Percentiles rank a stretch among this genome's conserved stretches.
Evolutionary conservation across 2,888 invertebrate species (phyloP).

Genomic region (Calameuta filiformis): DNA sequence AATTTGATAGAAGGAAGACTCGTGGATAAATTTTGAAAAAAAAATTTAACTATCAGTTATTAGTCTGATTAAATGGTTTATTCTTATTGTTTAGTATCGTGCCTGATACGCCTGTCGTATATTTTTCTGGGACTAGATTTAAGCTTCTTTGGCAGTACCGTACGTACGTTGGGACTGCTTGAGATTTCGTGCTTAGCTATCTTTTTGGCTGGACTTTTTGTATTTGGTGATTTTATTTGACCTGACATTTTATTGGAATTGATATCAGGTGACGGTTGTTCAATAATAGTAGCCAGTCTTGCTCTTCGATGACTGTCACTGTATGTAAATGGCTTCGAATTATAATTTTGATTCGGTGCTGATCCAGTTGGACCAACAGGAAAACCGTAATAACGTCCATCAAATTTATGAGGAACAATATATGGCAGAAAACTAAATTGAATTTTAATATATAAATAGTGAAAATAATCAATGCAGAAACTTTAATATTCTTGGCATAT

Average conservation of each 20-base stretch:
- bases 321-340: conserved; percentile 18
- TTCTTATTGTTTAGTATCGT: conserved; percentile 8
- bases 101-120: conserved; percentile 23
- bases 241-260: background rate
- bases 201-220: conserved; percentile 33
- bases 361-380: conserved; percentile 19
- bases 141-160: conserved; percentile 25
- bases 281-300: conserved; percentile 35
- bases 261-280: conserved; percentile 16
- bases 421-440: conserved; percentile 32
- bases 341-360: conserved; percentile 25
- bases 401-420: conserved; percentile 25
- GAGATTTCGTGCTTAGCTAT: conserved; percentile 34
- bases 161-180: conserved; percentile 9
- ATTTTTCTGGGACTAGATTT: conserved; percentile 25
- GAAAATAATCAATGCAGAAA: background rate
- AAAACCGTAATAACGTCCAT: conserved; percentile 21
- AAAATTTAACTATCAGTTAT: background rate
- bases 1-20: background rate
- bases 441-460: background rate
- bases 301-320: conserved; percentile 25
- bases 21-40: background rate
- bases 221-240: conserved; percentile 24
- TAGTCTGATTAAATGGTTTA: background rate
- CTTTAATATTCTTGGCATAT: background rate